Evolutionary conservation across 1,140 invertebrate species (phyloP).

Genomic region (Asbolus verrucosus): DNA sequence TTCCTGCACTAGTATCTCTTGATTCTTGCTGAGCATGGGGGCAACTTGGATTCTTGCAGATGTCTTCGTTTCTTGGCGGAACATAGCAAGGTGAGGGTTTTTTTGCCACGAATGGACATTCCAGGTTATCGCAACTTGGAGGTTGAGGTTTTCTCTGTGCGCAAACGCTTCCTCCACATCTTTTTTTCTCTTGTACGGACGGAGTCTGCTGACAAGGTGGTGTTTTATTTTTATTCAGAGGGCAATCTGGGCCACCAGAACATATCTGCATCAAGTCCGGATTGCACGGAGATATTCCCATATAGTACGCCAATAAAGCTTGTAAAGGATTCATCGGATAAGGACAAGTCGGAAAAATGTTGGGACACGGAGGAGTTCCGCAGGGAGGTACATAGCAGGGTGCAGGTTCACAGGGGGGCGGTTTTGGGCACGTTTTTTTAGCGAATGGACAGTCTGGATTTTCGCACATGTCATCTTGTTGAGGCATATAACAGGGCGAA

Average conservation of each 20-base stretch:
- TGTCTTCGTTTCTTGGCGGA: neutral
- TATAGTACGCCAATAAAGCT: constrained; percentile 11
- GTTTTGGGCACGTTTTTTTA: neutral
- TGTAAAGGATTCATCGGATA: neutral
- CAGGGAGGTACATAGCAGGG: neutral
- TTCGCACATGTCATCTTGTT: neutral
- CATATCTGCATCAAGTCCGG: neutral
- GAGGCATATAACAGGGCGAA: too few species aligned
- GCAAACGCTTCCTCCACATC: too few species aligned
- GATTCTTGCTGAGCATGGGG: neutral
- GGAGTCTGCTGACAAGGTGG: constrained; percentile 2
- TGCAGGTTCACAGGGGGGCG: neutral
- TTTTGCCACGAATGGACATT: too few species aligned
- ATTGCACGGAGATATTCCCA: neutral
- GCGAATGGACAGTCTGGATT: neutral
- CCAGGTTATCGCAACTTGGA: too few species aligned
- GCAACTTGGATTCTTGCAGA: constrained; percentile 29
- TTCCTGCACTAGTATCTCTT: too few species aligned
- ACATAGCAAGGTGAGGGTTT: constrained; percentile 4
- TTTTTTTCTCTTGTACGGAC: neutral
- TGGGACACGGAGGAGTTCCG: neutral
- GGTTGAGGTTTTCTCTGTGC: too few species aligned
- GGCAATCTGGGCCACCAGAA: constrained; percentile 5
- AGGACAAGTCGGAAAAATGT: constrained; percentile 5
- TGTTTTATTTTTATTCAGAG: neutral